Percentiles rank a stretch among this genome's conserved stretches.
These are phyloP conservation scores for Caenorhabditis tropicalis DNA, from an alignment of 1,140 invertebrate genomes.

Conservation along the genomic window DNA sequence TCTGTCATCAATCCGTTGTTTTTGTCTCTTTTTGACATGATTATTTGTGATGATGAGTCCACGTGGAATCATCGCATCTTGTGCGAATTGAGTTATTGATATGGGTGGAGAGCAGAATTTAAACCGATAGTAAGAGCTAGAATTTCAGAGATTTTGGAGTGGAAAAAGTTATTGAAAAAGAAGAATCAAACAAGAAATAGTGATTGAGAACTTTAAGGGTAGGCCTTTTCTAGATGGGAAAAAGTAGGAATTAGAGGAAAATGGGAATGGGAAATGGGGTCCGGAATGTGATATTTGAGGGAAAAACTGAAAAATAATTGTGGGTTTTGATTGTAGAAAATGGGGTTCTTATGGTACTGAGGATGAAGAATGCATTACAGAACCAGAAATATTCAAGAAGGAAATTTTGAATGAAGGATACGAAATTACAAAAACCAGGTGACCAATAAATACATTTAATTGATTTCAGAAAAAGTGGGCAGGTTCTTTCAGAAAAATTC, in stretches of 20 bases:
- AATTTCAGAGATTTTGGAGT: not conserved
- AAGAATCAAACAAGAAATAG: not conserved
- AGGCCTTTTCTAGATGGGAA: not conserved
- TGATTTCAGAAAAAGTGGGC: no score
- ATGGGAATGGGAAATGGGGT: not conserved
- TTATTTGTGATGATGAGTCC: slow-evolving; percentile 10
- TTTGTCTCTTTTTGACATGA: not conserved
- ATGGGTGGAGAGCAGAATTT: not conserved
- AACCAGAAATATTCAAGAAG: no score
- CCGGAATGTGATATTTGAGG: not conserved
- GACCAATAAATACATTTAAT: no score
- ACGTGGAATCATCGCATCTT: slow-evolving; percentile 40
- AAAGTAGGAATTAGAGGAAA: not conserved
- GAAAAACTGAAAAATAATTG: not conserved
- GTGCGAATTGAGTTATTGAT: slow-evolving; percentile 3
- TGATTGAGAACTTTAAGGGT: not conserved
- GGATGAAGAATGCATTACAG: no score
- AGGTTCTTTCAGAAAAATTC: no score
- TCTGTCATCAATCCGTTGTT: not conserved
- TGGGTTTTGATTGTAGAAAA: no score
- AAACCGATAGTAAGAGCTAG: not conserved
- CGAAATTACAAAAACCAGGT: no score
- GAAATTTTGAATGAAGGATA: no score
- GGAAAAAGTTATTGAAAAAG: not conserved
- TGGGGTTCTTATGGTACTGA: no score